Percentiles rank a stretch among this genome's conserved stretches.
Conservation (phyloP, 2,797 vertebrate genomes). For the Peromyscus aztecus region DNA sequence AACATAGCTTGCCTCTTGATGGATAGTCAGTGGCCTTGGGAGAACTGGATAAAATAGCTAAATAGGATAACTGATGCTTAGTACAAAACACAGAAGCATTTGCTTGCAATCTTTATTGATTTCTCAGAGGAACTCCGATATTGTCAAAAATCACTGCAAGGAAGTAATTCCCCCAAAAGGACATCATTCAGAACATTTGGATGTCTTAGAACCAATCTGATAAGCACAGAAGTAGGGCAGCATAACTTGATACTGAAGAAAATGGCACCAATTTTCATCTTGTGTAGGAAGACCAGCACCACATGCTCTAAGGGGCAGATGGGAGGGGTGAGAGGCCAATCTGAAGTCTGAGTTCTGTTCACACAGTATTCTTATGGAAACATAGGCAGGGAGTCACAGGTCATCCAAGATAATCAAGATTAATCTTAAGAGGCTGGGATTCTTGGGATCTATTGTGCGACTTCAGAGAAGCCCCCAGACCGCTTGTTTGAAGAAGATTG, state of each 20-base stretch:
- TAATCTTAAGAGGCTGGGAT: background rate
- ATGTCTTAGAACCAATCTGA: background rate
- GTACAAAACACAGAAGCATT: background rate
- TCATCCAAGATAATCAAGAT: background rate
- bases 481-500: background rate
- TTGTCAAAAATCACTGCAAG: slow-evolving; percentile 40
- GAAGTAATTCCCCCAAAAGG: background rate
- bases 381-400: background rate
- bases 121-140: background rate
- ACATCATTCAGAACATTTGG: background rate
- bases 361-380: background rate
- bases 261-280: background rate
- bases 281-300: background rate
- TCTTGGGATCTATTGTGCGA: background rate
- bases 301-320: background rate
- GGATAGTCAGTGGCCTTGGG: background rate
- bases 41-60: background rate
- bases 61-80: background rate
- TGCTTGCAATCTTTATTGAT: background rate
- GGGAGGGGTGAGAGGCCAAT: background rate
- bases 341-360: background rate
- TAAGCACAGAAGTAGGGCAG: background rate
- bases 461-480: slow-evolving; percentile 33
- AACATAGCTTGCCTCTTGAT: background rate
- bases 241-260: background rate